Conservation (phyloP, 2,797 vertebrate species). For the Trichosurus vulpecula region DNA sequence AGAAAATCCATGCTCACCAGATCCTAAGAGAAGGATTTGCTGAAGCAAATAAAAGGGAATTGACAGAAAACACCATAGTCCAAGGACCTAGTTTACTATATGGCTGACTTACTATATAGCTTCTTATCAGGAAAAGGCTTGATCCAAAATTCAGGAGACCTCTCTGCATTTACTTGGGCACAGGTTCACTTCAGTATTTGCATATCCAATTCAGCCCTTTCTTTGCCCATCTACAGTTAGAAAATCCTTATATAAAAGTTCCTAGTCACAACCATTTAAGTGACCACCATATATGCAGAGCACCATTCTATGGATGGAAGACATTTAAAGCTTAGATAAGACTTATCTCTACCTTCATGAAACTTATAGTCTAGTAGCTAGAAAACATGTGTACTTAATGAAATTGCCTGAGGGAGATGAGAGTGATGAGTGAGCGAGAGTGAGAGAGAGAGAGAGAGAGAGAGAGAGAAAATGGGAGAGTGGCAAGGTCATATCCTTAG, state of each 20-base stretch:
- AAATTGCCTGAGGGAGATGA: too few species aligned
- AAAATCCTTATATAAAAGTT: not conserved
- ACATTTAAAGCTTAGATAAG: not conserved
- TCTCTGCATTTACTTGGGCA: not conserved
- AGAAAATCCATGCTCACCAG: not conserved
- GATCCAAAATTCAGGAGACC: not conserved
- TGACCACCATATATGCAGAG: not conserved
- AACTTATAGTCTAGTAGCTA: not conserved
- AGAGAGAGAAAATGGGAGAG: too few species aligned
- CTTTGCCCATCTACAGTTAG: not conserved
- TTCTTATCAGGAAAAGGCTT: not conserved
- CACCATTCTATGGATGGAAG: not conserved
- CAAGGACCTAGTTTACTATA: not conserved
- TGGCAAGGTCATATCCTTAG: too few species aligned
- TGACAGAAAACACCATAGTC: not conserved
- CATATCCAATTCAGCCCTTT: not conserved
- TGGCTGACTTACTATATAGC: not conserved
- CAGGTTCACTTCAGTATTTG: not conserved
- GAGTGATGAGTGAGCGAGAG: too few species aligned
- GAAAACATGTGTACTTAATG: not conserved
- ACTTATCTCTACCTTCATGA: not conserved
- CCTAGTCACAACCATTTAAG: not conserved
- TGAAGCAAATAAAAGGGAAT: not conserved
- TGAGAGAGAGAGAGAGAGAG: too few species aligned
- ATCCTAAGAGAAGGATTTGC: not conserved